Base-by-base conservation (phyloP, 2,797 vertebrate genomes). In the Salmo trutta region DNA sequence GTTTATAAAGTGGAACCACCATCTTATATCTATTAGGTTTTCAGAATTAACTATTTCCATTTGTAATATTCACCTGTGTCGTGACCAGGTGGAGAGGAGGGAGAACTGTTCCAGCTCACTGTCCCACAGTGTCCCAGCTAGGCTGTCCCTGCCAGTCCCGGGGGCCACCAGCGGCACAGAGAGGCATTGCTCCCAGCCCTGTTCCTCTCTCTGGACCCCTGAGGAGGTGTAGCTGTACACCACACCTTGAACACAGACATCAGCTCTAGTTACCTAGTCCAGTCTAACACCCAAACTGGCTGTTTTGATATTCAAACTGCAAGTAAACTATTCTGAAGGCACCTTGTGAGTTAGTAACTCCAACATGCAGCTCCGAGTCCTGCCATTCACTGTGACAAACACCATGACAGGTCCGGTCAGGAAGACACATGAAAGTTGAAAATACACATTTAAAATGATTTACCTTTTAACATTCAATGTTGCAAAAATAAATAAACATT, bases 101-200 rank as follows among this genome's bases (percentile, higher is more conserved):
- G 95, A 94, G 75, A 96, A 96, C 0, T 88, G 86, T 73, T 95
- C 91, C 73, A 97, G 92, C 78, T 95, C 92, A 5, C 2, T 0
- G 77, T 97, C 93, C 96, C 96, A 97, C 6, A 86, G 91, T 33
- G 89, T 83, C 41, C 41, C 41, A 41, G 41, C 41, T 41, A 41
- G 41, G 41, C 84, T 87, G 3, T 83, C 71, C 17, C 1, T 33
- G 21, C 24, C 73, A 85, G 89, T 86, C 84, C 85, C 83, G 0
- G 95, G 94, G 74, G 93, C 93, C 31, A 96, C 77, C 3, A 97
- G 88, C 0, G 92, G 93, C 56, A 96, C 3, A 0, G 87, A 81
- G 1, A 96, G 74, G 77, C 95, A 95, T 87, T 95, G 90, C 47
- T 96, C 95, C 96, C 96, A 97, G 5, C 95, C 95, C 0, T 21